These are phyloP conservation scores for Acrocephalus scirpaceus DNA, from an alignment of 2,797 vertebrate species.

Conservation along the genomic window DNA sequence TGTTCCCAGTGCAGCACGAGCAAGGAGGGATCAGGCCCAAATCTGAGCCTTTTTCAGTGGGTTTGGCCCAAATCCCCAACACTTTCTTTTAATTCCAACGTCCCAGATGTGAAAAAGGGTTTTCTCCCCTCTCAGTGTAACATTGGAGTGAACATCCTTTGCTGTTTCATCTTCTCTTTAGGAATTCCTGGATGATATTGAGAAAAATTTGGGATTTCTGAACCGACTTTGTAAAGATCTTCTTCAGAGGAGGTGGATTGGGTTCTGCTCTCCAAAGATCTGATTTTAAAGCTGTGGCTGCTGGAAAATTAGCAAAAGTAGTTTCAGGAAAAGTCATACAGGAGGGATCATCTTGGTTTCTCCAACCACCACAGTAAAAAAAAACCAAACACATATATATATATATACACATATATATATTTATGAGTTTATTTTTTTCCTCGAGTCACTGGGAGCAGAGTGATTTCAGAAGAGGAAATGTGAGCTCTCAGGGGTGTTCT, in stretches of 20 bases:
- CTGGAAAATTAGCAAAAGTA: not conserved
- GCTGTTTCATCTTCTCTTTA: not conserved
- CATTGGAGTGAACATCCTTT: not conserved
- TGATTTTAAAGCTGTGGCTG: not conserved
- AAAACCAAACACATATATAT: too few species aligned
- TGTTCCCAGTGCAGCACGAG: not conserved
- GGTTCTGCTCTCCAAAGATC: not conserved
- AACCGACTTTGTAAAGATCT: not conserved
- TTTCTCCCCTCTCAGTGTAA: not conserved
- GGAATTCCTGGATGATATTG: not conserved
- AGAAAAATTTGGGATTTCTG: not conserved
- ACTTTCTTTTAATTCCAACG: fast-evolving
- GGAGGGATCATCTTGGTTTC: not conserved
- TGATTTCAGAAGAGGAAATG: not conserved
- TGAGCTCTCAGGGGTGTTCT: not conserved
- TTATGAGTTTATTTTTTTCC: not conserved
- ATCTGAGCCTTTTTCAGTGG: not conserved
- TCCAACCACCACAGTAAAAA: not conserved
- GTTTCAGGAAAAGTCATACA: not conserved
- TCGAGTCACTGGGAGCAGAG: not conserved
- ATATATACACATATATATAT: too few species aligned
- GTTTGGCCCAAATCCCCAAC: not conserved
- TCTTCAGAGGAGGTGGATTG: not conserved
- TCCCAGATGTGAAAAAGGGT: fast-evolving
- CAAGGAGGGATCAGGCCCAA: not conserved